A percentile compares a stretch with the other conserved stretches of the same genome.
Conservation (phyloP, 2,888 invertebrate genomes). For the Eledona agricola region DNA sequence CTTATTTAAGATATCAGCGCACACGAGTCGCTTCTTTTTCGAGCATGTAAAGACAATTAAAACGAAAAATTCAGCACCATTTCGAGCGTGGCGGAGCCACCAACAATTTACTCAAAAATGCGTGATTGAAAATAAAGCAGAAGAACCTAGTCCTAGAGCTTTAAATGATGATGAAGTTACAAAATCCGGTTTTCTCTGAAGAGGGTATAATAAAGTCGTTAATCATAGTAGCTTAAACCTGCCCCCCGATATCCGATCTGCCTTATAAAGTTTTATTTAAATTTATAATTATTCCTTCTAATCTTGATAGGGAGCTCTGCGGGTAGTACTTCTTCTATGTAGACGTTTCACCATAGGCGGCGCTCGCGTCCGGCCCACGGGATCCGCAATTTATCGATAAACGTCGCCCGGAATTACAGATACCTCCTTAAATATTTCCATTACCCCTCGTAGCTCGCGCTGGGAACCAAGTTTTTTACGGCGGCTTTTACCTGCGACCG, state of each 20-base stretch:
- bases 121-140: constrained; percentile 33
- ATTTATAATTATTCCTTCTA: constrained; percentile 57
- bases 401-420: constrained; percentile 21
- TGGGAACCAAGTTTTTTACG: too few species aligned
- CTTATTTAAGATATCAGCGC: constrained; percentile 55
- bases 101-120: constrained; percentile 22
- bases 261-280: constrained; percentile 57
- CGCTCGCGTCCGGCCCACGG: constrained; percentile 5
- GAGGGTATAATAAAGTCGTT: constrained; percentile 63
- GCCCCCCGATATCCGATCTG: constrained; percentile 60
- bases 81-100: constrained; percentile 14
- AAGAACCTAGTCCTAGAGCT: constrained; percentile 35
- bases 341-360: constrained; percentile 7
- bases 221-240: constrained; percentile 60
- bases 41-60: too few species aligned
- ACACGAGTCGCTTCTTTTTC: too few species aligned
- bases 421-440: too few species aligned
- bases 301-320: constrained; percentile 44
- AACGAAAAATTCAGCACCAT: constrained; percentile 14
- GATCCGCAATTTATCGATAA: constrained; percentile 17
- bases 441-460: too few species aligned
- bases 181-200: constrained; percentile 60
- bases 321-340: constrained; percentile 10
- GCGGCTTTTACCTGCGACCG: constrained; percentile 23
- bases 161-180: constrained; percentile 62